Percentiles rank a stretch among this genome's conserved stretches.
Conservation (phyloP, 2,888 invertebrate species). For the Dromius quadrimaculatus region DNA sequence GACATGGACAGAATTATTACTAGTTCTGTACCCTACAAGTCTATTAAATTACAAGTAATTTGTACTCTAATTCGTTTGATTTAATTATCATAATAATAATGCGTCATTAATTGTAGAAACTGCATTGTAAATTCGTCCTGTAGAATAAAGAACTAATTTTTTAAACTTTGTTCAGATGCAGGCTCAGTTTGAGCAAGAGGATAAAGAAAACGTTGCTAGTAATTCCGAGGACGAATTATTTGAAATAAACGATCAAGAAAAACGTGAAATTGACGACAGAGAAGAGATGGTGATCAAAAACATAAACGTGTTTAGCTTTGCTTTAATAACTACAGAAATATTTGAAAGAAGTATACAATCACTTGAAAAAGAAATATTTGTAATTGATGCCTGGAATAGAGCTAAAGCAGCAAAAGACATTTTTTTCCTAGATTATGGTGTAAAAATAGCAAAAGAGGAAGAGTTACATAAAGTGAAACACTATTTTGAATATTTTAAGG, state of each 20-base stretch:
- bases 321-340: background rate
- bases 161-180: constrained; percentile 7
- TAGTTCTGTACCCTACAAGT: no score
- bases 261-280: constrained; percentile 40
- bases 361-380: constrained; percentile 3
- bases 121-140: no score
- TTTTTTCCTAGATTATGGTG: constrained; percentile 52
- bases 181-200: background rate
- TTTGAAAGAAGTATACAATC: constrained; percentile 1
- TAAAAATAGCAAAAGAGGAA: constrained; percentile 58
- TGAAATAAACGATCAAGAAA: constrained; percentile 46
- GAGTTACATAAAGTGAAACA: constrained; percentile 60
- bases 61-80: no score
- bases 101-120: no score
- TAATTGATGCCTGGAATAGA: no score
- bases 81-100: no score
- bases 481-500: constrained; percentile 62
- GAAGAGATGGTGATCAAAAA: constrained; percentile 23
- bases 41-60: no score
- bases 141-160: no score
- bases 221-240: constrained; percentile 47
- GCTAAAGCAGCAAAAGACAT: constrained; percentile 15
- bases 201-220: constrained; percentile 14
- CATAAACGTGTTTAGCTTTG: background rate
- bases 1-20: no score